phyloP scores from a whole-genome alignment of 2,888 invertebrate species.

The Aproaerema taeniolella region DNA sequence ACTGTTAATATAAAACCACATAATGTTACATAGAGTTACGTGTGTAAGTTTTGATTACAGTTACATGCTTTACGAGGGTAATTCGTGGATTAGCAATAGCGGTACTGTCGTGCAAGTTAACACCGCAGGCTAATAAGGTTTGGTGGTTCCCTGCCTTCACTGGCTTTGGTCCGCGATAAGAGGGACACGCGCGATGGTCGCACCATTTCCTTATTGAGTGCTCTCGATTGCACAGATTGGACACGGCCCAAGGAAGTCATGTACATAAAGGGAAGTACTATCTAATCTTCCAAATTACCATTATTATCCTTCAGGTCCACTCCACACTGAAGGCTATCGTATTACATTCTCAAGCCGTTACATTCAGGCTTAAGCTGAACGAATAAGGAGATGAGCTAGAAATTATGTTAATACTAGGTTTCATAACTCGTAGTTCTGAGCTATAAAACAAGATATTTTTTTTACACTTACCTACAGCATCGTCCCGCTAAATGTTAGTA shows the following conservation, averaged over 20 bases:
- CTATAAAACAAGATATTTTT: too few species aligned
- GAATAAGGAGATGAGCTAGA: too few species aligned
- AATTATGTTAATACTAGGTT: too few species aligned
- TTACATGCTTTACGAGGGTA: constrained; percentile 5
- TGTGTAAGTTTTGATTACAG: constrained; percentile 4
- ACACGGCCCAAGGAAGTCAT: constrained; percentile 13
- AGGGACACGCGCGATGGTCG: constrained; percentile 20
- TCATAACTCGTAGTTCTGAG: too few species aligned
- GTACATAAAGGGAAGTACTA: constrained; percentile 13
- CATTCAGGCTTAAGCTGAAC: too few species aligned
- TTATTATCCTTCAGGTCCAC: constrained; percentile 14
- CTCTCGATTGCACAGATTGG: constrained; percentile 28
- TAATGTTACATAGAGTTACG: constrained; percentile 1
- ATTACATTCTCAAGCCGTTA: too few species aligned
- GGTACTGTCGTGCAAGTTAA: constrained; percentile 9
- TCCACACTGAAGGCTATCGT: constrained; percentile 5
- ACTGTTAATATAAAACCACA: not conserved
- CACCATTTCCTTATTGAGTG: constrained; percentile 50
- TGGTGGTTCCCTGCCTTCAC: constrained; percentile 1
- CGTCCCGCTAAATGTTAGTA: constrained; percentile 20
- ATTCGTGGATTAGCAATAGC: constrained; percentile 2
- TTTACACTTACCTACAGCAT: too few species aligned
- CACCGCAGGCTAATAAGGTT: constrained; percentile 14
- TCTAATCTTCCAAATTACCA: constrained; percentile 15
- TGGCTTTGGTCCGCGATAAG: not conserved